Percentiles rank a stretch among this genome's conserved stretches.
These are phyloP conservation scores for Lochmaea capreae DNA, from an alignment of 2,888 invertebrate species.

Conservation along the genomic window DNA sequence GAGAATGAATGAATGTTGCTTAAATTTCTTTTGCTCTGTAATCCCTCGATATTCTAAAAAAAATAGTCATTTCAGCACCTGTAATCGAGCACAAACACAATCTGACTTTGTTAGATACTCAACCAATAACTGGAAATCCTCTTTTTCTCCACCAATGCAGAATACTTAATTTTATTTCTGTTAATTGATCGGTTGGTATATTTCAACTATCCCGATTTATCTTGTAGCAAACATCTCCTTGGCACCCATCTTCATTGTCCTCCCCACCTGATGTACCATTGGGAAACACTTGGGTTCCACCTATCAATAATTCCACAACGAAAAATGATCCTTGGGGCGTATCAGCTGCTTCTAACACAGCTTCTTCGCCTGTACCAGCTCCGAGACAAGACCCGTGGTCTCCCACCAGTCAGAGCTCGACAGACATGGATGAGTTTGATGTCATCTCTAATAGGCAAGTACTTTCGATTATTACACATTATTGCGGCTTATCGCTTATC, in stretches of 20 bases:
- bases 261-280: conserved; percentile 49
- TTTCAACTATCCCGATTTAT: not conserved
- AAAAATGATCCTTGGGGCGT: conserved; percentile 55
- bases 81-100: too few species aligned
- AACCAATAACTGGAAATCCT: too few species aligned
- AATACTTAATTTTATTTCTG: not conserved
- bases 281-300: conserved; percentile 71
- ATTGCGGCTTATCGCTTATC: too few species aligned
- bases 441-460: conserved; percentile 78
- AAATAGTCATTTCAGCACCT: too few species aligned
- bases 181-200: not conserved
- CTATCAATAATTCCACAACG: conserved; percentile 39
- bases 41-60: too few species aligned
- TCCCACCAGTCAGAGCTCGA: conserved; percentile 65
- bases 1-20: too few species aligned
- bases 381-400: conserved; percentile 69
- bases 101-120: too few species aligned
- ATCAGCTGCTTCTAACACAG: conserved; percentile 37
- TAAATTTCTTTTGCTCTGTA: too few species aligned
- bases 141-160: too few species aligned
- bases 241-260: conserved; percentile 69
- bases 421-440: conserved; percentile 90
- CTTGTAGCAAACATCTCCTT: conserved; percentile 69
- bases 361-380: conserved; percentile 52
- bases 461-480: not conserved